These are phyloP conservation scores for Alloscopus bannaensis DNA, from an alignment of 2,888 invertebrate genomes.

Conservation along the genomic window DNA sequence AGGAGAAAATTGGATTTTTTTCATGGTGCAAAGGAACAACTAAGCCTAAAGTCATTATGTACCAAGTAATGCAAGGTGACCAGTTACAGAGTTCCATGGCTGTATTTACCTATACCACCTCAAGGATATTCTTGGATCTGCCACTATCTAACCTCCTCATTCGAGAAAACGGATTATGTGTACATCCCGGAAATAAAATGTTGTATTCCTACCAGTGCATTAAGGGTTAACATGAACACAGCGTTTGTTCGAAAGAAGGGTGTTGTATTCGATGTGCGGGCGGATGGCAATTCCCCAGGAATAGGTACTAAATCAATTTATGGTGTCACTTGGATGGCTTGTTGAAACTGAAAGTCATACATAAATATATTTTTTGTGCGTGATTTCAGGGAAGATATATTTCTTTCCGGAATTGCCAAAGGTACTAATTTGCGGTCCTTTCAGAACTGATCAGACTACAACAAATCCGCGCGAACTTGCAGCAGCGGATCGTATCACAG, in stretches of 20 bases:
- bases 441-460: conserved; percentile 47
- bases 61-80: conserved; percentile 53
- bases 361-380: background rate
- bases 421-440: conserved; percentile 64
- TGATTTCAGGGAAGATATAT: conserved; percentile 54
- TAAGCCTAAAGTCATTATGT: conserved; percentile 55
- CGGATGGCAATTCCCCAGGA: conserved; percentile 31
- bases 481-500: conserved; percentile 34
- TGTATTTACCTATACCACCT: conserved; percentile 61
- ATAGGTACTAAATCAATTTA: conserved; percentile 21
- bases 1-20: conserved; percentile 53
- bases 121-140: conserved; percentile 61
- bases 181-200: conserved; percentile 63
- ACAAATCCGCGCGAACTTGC: conserved; percentile 15
- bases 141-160: conserved; percentile 42
- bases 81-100: conserved; percentile 53
- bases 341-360: background rate
- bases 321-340: background rate
- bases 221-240: conserved; percentile 51
- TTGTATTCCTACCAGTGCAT: conserved; percentile 49
- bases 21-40: conserved; percentile 44
- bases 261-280: conserved; percentile 43
- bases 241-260: conserved; percentile 42
- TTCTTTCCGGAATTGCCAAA: conserved; percentile 59
- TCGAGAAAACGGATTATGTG: conserved; percentile 44